Evolutionary conservation across 2,113 vertebrate genomes (phyloP).

Genomic region (Nibea coibor): DNA sequence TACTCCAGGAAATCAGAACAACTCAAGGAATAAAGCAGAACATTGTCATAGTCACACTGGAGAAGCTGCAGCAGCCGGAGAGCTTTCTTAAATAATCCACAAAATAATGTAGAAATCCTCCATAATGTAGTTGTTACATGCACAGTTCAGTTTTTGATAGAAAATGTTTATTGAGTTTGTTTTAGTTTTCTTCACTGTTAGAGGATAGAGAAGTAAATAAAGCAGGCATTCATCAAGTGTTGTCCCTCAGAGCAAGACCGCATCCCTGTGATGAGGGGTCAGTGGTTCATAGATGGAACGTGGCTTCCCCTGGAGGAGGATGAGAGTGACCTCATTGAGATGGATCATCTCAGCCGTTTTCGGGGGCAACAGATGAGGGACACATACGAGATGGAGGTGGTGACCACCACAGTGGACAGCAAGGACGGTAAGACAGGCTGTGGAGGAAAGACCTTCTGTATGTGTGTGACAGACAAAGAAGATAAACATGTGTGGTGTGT

Average conservation of each 20-base stretch:
- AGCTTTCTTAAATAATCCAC: no score
- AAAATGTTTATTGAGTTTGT: no score
- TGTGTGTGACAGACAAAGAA: neutral
- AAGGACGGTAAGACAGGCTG: slow-evolving; percentile 87
- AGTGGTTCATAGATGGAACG: slow-evolving; percentile 96
- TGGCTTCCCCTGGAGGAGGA: slow-evolving; percentile 97
- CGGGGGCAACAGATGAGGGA: slow-evolving; percentile 93
- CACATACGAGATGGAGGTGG: slow-evolving; percentile 90
- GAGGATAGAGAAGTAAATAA: neutral
- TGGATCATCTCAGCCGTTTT: slow-evolving; percentile 91
- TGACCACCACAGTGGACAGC: slow-evolving; percentile 89
- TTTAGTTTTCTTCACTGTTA: neutral
- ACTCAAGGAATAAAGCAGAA: no score
- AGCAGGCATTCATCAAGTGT: neutral
- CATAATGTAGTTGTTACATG: no score
- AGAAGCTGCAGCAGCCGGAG: no score
- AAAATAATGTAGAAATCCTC: no score
- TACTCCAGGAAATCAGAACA: neutral
- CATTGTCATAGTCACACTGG: no score
- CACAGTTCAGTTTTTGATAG: no score
- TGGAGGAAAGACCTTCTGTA: neutral
- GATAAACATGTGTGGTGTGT: neutral
- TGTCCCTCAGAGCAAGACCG: slow-evolving; percentile 89
- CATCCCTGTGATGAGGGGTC: slow-evolving; percentile 96
- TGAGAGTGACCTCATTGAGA: slow-evolving; percentile 95